phyloP scores from a whole-genome alignment of 2,888 invertebrate species.

The Monoplex corrugatus region DNA sequence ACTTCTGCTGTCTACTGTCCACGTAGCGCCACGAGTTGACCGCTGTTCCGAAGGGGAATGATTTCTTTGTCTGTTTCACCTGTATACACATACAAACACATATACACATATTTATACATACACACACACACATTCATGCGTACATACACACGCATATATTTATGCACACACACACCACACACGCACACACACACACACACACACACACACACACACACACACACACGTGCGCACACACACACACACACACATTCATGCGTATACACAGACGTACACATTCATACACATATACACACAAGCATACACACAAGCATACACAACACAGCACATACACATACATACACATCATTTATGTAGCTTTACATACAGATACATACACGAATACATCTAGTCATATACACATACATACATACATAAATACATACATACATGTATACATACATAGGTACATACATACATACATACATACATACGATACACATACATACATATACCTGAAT shows the following conservation, averaged over 20 bases:
- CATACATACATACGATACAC: too few species aligned
- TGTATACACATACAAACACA: not conserved
- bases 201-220: not conserved
- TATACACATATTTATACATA: not conserved
- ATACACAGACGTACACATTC: not conserved
- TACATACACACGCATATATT: too few species aligned
- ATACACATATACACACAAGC: not conserved
- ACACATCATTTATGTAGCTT: not conserved
- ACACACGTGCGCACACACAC: not conserved
- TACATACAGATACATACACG: not conserved
- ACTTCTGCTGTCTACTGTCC: conserved; percentile 38
- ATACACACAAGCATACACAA: not conserved
- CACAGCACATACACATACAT: conserved; percentile 17
- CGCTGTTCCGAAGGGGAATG: conserved; percentile 53
- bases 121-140: not conserved
- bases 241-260: not conserved
- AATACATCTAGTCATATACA: too few species aligned
- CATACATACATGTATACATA: too few species aligned
- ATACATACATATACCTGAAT: too few species aligned
- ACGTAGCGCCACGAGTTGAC: conserved; percentile 46
- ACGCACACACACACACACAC: not conserved
- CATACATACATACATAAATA: too few species aligned
- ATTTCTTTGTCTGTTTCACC: conserved; percentile 51
- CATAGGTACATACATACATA: too few species aligned
- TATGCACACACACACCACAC: not conserved